Percentiles rank a stretch among this genome's conserved stretches.
These are phyloP conservation scores for Clarias fuscus DNA, from an alignment of 2,797 vertebrate species.

Conservation along the genomic window DNA sequence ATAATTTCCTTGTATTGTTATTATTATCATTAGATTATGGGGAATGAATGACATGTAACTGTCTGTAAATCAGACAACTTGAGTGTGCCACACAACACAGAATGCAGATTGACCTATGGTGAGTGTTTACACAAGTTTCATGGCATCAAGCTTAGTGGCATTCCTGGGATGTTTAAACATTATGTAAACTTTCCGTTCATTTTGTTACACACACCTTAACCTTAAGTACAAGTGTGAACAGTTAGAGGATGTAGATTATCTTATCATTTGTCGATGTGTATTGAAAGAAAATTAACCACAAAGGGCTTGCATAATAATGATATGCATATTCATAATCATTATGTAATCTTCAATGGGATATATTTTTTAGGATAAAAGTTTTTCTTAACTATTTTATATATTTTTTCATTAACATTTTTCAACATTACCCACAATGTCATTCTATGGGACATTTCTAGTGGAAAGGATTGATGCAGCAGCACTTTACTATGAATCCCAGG, in stretches of 20 bases:
- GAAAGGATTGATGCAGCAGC: neutral
- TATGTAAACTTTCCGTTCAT: neutral
- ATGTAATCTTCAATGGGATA: neutral
- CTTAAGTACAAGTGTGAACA: neutral
- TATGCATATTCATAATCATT: neutral
- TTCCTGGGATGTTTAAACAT: neutral
- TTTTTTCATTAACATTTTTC: neutral
- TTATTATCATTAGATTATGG: neutral
- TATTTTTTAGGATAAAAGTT: neutral
- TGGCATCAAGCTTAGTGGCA: neutral
- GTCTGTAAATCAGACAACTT: neutral
- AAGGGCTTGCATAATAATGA: neutral
- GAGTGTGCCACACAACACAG: no score
- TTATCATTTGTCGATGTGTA: neutral
- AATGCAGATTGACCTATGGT: no score
- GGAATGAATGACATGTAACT: neutral
- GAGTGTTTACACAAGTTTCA: no score
- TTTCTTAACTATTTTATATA: neutral
- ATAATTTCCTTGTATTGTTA: neutral
- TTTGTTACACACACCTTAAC: neutral
- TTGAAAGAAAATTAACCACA: neutral
- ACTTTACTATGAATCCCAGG: neutral
- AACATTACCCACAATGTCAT: neutral
- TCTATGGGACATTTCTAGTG: neutral
- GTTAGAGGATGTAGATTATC: neutral